A percentile compares a stretch with the other conserved stretches of the same genome.
Conservation (phyloP, 2,797 vertebrate genomes). For the Eremophila alpestris region DNA sequence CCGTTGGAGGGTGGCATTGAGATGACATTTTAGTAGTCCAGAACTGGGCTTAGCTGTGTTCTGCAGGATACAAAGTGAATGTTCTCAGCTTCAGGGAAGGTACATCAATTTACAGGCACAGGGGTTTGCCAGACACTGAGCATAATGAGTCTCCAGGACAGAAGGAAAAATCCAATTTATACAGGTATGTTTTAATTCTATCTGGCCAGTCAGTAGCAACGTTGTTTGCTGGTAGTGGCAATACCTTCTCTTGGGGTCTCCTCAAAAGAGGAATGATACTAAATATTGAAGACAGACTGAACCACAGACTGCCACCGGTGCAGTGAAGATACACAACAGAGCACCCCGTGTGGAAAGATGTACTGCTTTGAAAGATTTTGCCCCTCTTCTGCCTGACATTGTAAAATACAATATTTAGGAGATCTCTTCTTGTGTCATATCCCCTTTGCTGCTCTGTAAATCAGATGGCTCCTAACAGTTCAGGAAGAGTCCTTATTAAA, state of each 20-base stretch:
- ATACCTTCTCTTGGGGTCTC: conserved; percentile 49
- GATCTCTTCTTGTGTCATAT: not conserved
- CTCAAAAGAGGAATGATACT: not conserved
- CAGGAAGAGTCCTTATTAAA: not conserved
- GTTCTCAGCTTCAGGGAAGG: conserved; percentile 50
- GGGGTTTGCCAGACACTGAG: conserved; percentile 50
- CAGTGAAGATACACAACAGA: not conserved
- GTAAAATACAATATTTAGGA: not conserved
- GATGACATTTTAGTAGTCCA: not conserved
- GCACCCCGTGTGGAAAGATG: not conserved
- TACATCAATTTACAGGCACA: conserved; percentile 40
- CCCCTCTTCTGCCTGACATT: not conserved
- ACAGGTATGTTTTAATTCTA: conserved; percentile 51
- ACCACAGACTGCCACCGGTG: not conserved
- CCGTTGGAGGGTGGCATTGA: not conserved
- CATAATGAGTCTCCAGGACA: conserved; percentile 45
- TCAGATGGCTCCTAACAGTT: not conserved
- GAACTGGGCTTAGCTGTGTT: not conserved
- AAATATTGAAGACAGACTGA: conserved; percentile 59
- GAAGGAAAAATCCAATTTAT: conserved; percentile 65
- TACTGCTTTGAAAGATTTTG: not conserved
- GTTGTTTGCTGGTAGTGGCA: not conserved
- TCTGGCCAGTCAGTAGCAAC: conserved; percentile 39
- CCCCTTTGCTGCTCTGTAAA: not conserved
- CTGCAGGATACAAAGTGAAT: conserved; percentile 34